A percentile compares a stretch with the other conserved stretches of the same genome.
Evolutionary conservation across 2,113 vertebrate species (phyloP).

Genomic region (Sula dactylatra): DNA sequence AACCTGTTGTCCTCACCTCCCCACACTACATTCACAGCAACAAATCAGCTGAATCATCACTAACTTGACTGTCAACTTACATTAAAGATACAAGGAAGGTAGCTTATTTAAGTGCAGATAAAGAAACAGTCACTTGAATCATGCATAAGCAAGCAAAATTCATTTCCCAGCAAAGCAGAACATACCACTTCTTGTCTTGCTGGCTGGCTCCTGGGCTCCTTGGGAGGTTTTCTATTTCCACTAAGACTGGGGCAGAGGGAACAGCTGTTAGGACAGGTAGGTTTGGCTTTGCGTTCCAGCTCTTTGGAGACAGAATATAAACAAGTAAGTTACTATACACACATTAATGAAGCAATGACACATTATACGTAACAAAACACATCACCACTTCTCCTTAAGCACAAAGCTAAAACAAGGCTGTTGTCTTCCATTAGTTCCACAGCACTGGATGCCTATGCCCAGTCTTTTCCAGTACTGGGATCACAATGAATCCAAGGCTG

Average conservation of each 20-base stretch:
- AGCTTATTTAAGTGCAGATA: constrained; percentile 47
- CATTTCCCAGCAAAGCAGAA: constrained; percentile 31
- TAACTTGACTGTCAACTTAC: not conserved
- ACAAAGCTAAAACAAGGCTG: not conserved
- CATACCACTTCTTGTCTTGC: constrained; percentile 87
- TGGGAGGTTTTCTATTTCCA: constrained; percentile 87
- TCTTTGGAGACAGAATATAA: constrained; percentile 70
- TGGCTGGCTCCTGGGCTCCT: constrained; percentile 80
- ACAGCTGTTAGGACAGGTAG: constrained; percentile 47
- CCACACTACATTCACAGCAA: not conserved
- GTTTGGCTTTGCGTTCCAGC: constrained; percentile 66
- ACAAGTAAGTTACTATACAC: constrained; percentile 6
- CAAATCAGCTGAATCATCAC: not conserved
- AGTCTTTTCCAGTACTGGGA: not conserved
- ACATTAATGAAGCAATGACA: not conserved
- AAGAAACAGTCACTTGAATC: not conserved
- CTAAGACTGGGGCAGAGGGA: constrained; percentile 74
- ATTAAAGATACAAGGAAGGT: constrained; percentile 19
- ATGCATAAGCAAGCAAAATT: constrained; percentile 1
- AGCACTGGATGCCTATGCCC: not conserved
- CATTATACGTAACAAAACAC: not conserved
- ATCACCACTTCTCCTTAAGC: not conserved
- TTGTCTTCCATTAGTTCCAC: not conserved
- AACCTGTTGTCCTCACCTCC: not conserved
- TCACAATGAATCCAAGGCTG: not conserved